Evolutionary conservation across 2,888 invertebrate genomes (phyloP).

Genomic region (Argyresthia albistria): DNA sequence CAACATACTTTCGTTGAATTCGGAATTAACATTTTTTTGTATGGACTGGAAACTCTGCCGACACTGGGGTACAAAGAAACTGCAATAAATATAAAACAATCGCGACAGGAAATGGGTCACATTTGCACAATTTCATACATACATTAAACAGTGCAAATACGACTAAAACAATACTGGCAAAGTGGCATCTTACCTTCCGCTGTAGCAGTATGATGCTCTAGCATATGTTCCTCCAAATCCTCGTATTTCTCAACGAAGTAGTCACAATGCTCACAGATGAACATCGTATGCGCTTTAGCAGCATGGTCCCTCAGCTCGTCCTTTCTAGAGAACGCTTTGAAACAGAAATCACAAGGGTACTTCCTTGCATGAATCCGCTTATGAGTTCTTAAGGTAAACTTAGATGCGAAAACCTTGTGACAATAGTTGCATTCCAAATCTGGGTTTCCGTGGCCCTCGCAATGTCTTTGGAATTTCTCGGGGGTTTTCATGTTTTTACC

Average conservation of each 20-base stretch:
- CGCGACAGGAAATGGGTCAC: too few relatives aligned
- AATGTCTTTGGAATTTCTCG: conserved; percentile 47
- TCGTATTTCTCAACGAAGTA: conserved; percentile 21
- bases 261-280: conserved; percentile 33
- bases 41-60: too few relatives aligned
- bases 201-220: conserved; percentile 12
- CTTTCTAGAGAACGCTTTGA: conserved; percentile 28
- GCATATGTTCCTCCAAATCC: conserved; percentile 25
- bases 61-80: too few relatives aligned
- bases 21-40: too few relatives aligned
- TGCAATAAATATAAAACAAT: too few relatives aligned
- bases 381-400: conserved; percentile 51
- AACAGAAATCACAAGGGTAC: conserved; percentile 36
- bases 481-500: conserved; percentile 44
- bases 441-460: conserved; percentile 54
- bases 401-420: conserved; percentile 58
- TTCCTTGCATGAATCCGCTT: conserved; percentile 46
- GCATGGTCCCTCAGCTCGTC: conserved; percentile 31
- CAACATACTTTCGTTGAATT: too few relatives aligned
- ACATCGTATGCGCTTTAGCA: conserved; percentile 32
- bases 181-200: too few relatives aligned
- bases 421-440: conserved; percentile 55
- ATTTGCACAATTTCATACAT: too few relatives aligned
- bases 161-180: too few relatives aligned
- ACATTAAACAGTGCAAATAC: too few relatives aligned